Evolutionary conservation across 2,888 invertebrate genomes (phyloP), one percentile per base, ranked within the genome.

Genomic region (Nomada fucata): DNA sequence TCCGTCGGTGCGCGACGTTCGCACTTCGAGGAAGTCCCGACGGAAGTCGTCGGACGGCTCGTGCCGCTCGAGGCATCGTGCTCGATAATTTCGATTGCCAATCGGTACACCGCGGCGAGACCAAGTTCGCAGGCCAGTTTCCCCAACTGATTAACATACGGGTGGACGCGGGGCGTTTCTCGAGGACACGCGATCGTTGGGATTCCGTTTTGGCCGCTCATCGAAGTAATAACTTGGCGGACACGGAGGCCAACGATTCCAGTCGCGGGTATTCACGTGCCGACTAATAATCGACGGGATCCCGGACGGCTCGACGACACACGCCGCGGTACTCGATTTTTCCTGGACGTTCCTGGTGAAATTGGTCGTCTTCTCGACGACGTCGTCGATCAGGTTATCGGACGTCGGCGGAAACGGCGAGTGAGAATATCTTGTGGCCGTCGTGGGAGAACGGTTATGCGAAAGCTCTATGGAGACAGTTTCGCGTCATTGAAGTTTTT

Each of bases 91-190:
- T 52, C 65, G 53, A 76, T 79, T 61, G 36, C 65, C 69, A 5
- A 67, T 67, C 65, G 59, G 20, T 50, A 42, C 47, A 53, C 70
- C 61, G 61, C 44, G 42, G 57, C 57, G 13, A 18, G 63, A 26
- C 50, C 20, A 76, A 79, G 47, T 79, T 79, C 23, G 20, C 3
- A n/a, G 13, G 53, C 47, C 68, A 80, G 80, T 80, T 80, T 63
- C 67, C 67, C 57, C 29, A 77, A 77, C 57, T 80, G 72, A 77
- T 80, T 80, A 80, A 77, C 72, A 77, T 80, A 80, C 80, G 77
- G 71, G 76, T 64, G 65, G 44, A 53, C 18, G 42, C 20, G 47
- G 64, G 15, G 15, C 18, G 3, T n/a, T n/a, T n/a, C 23, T 13
- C 23, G 47, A 10, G 15, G 11, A 44, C 26, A n/a, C 26, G n/a